Conservation (phyloP, 2,797 vertebrate genomes). For the Tangara arthus region DNA sequence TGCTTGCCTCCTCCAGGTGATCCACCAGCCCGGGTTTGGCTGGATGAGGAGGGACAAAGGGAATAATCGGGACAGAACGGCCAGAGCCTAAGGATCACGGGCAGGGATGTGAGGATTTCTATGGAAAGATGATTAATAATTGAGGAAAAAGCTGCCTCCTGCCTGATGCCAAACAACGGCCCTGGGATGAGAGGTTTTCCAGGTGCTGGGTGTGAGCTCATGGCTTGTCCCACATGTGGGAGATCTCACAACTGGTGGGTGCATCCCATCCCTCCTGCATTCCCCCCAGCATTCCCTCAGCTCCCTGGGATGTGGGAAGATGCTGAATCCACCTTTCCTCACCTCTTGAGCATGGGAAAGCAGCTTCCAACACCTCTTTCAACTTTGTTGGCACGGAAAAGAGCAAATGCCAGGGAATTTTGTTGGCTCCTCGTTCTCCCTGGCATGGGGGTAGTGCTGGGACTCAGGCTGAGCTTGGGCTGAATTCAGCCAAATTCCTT, state of each 20-base stretch:
- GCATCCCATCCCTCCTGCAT: background rate
- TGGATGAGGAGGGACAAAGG: background rate
- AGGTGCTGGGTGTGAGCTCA: background rate
- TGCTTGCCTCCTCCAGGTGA: rapidly evolving
- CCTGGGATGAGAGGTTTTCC: background rate
- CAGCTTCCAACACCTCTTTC: background rate
- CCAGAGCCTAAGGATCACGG: background rate
- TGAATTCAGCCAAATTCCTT: background rate
- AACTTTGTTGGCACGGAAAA: background rate
- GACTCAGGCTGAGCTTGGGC: background rate
- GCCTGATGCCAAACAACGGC: background rate
- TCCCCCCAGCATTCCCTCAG: background rate
- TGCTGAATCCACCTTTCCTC: background rate
- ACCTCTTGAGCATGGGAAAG: background rate
- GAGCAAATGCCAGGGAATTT: background rate
- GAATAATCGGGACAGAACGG: rapidly evolving
- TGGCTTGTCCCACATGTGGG: rapidly evolving
- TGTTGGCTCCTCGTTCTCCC: rapidly evolving
- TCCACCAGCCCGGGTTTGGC: rapidly evolving
- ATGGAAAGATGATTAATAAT: background rate
- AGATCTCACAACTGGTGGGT: background rate
- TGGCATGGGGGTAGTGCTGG: background rate
- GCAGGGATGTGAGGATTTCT: background rate
- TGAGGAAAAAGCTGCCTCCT: background rate
- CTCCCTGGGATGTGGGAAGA: background rate